Conservation (phyloP, 92 coral and sea anemone species). For the Hydrozoanthus gracilis region DNA sequence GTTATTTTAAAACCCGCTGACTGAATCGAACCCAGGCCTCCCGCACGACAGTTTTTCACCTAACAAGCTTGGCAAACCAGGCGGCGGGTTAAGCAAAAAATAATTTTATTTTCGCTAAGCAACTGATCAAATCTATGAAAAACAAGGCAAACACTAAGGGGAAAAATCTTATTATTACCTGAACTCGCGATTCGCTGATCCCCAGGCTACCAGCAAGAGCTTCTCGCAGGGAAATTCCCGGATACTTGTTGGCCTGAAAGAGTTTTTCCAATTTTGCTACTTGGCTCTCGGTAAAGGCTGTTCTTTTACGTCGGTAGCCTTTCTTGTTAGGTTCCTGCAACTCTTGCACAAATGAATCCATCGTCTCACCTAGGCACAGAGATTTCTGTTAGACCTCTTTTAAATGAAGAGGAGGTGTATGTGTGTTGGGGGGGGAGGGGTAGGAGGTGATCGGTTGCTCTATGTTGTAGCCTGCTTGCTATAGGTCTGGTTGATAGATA, state of each 20-base stretch:
- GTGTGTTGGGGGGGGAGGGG: too few species aligned
- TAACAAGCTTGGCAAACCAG: not conserved
- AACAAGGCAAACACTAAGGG: too few species aligned
- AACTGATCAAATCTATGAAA: not conserved
- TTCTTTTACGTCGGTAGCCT: conserved; percentile 66
- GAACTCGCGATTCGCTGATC: conserved; percentile 57
- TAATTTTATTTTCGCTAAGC: not conserved
- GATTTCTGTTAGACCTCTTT: not conserved
- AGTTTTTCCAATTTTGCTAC: conserved; percentile 46
- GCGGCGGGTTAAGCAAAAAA: too few species aligned
- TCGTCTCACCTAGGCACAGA: not conserved
- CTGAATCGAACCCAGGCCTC: too few species aligned
- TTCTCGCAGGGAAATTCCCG: conserved; percentile 63
- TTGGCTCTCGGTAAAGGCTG: conserved; percentile 54
- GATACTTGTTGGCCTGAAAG: conserved; percentile 55
- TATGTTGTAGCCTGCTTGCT: too few species aligned
- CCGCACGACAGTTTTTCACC: not conserved
- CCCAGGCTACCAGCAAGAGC: conserved; percentile 33
- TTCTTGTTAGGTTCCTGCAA: conserved; percentile 14
- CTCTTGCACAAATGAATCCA: not conserved
- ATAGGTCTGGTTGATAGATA: too few species aligned
- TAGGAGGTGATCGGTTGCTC: too few species aligned
- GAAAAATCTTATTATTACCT: conserved; percentile 24
- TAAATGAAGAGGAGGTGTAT: not conserved
- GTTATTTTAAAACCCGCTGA: too few species aligned